Conservation (phyloP, 2,888 invertebrate species). For the Lordiphosa andalusiaca region DNA sequence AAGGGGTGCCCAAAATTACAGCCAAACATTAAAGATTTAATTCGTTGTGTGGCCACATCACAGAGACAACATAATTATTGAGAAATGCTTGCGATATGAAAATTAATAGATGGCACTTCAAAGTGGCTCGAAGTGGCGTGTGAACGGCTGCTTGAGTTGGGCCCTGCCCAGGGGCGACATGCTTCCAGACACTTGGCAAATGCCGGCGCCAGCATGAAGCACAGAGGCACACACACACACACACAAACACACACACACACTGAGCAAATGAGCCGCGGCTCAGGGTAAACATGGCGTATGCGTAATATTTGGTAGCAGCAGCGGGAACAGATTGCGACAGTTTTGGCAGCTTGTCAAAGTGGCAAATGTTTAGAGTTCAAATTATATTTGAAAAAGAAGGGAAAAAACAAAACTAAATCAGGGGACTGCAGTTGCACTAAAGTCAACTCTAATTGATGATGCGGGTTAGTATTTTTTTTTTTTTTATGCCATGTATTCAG, state of each 20-base stretch:
- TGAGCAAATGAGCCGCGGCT: constrained; percentile 6
- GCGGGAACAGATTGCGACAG: constrained; percentile 21
- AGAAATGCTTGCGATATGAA: constrained; percentile 37
- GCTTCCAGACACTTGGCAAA: constrained; percentile 46
- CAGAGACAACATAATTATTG: constrained; percentile 37
- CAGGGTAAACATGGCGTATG: constrained; percentile 37
- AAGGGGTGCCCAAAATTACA: not conserved
- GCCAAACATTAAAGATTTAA: constrained; percentile 30
- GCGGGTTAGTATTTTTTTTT: not conserved
- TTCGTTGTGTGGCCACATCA: not conserved
- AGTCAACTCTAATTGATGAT: constrained; percentile 12
- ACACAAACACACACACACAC: too few relatives aligned
- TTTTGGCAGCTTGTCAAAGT: constrained; percentile 31
- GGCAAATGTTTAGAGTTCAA: constrained; percentile 16
- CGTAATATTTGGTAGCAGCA: constrained; percentile 26
- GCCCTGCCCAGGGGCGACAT: constrained; percentile 36
- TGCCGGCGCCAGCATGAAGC: constrained; percentile 51
- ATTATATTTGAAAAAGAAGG: not conserved
- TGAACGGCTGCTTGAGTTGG: constrained; percentile 24
- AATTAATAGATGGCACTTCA: constrained; percentile 32
- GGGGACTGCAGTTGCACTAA: constrained; percentile 1
- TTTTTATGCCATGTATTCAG: too few relatives aligned
- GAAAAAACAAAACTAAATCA: not conserved
- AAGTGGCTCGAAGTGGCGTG: constrained; percentile 38
- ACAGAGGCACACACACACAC: constrained; percentile 8